Percentiles rank a stretch among this genome's conserved stretches.
Conservation (phyloP, 2,113 vertebrate genomes). For the Corythornis vintsioides region DNA sequence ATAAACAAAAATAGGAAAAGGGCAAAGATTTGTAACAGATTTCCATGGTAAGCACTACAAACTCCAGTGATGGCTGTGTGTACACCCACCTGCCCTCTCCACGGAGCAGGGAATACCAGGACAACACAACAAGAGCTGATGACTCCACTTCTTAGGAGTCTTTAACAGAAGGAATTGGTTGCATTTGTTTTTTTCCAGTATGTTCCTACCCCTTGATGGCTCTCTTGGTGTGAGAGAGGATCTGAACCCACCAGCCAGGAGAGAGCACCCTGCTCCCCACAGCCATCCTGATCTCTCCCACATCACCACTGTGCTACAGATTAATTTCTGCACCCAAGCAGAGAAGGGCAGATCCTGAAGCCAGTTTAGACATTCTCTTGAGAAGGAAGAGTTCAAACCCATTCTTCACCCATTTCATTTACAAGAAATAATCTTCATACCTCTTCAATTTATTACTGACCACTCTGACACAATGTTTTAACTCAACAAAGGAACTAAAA, state of each 20-base stretch:
- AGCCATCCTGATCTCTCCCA: background rate
- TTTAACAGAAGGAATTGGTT: rapidly evolving
- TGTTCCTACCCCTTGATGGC: background rate
- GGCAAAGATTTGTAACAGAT: background rate
- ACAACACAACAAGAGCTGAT: background rate
- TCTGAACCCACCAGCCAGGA: background rate
- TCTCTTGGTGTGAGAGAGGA: too few relatives aligned
- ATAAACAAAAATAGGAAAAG: background rate
- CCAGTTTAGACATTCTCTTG: background rate
- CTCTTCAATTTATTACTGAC: background rate
- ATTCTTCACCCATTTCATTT: background rate
- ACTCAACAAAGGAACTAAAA: background rate
- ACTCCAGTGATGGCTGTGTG: background rate
- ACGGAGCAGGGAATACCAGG: rapidly evolving
- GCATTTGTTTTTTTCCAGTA: background rate
- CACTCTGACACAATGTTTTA: background rate
- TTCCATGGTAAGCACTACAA: background rate
- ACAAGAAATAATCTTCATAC: background rate
- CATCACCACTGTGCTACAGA: background rate
- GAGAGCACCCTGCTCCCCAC: background rate
- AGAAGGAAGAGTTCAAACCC: background rate
- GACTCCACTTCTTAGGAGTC: background rate
- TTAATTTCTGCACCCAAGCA: background rate
- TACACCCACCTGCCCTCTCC: background rate
- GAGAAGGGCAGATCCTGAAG: background rate